Percentiles rank a stretch among this genome's conserved stretches.
Evolutionary conservation across 2,113 vertebrate genomes (phyloP).

Genomic region (Amia ocellicauda): DNA sequence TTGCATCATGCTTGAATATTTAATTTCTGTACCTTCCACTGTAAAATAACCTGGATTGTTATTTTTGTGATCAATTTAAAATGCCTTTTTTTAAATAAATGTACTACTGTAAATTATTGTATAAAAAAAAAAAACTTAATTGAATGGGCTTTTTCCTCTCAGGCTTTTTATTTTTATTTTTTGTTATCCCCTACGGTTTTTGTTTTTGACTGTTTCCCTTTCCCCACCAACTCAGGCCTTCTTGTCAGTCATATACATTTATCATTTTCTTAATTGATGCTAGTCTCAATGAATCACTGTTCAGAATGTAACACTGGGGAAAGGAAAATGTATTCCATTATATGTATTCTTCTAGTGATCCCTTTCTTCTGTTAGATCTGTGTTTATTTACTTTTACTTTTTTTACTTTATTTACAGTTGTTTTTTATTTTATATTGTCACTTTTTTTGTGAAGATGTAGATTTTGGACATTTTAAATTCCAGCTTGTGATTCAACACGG

Average conservation of each 20-base stretch:
- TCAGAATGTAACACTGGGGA: conserved; percentile 84
- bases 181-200: no score
- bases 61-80: conserved; percentile 76
- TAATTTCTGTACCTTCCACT: conserved; percentile 89
- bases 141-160: conserved; percentile 84
- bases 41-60: conserved; percentile 80
- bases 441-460: conserved; percentile 45
- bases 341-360: conserved; percentile 52
- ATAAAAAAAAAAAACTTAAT: conserved; percentile 89
- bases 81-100: conserved; percentile 73
- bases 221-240: conserved; percentile 90
- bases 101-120: conserved; percentile 95
- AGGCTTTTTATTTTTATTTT: conserved; percentile 83
- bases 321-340: conserved; percentile 69
- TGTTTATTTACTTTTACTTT: conserved; percentile 52
- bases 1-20: conserved; percentile 95
- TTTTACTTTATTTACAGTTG: conserved; percentile 51
- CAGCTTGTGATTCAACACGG: conserved; percentile 45
- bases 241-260: conserved; percentile 70
- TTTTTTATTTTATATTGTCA: no score
- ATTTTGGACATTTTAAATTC: conserved; percentile 43
- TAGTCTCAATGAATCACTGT: conserved; percentile 70
- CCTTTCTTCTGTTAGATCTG: conserved; percentile 58
- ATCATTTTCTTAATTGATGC: conserved; percentile 67
- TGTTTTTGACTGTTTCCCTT: conserved; percentile 62